phyloP scores from a whole-genome alignment of 2,888 invertebrate species.

The Pachydiplax longipennis region DNA sequence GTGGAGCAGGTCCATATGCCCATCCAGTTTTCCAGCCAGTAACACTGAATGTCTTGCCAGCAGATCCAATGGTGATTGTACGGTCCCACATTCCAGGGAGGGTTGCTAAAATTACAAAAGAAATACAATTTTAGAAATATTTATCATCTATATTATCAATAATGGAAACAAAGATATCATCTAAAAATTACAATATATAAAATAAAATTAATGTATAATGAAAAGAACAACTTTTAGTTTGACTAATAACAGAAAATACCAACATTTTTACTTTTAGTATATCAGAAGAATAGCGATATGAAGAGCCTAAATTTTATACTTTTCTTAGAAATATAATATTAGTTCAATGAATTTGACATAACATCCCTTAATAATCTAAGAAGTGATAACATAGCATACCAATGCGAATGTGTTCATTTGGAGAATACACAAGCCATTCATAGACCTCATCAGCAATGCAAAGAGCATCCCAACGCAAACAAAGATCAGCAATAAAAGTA shows the following conservation, averaged over 20 bases:
- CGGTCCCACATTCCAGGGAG: constrained; percentile 98
- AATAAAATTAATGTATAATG: too few species aligned
- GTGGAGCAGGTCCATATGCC: constrained; percentile 87
- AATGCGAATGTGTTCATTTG: constrained; percentile 85
- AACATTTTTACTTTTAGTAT: background rate
- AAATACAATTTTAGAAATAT: background rate
- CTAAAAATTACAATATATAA: too few species aligned
- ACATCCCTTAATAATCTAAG: too few species aligned
- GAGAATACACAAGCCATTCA: constrained; percentile 93
- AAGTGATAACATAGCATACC: constrained; percentile 64
- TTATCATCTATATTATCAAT: too few species aligned
- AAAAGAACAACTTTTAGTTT: too few species aligned
- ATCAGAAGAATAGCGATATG: too few species aligned
- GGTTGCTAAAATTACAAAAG: constrained; percentile 69
- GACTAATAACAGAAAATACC: background rate
- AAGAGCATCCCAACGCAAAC: constrained; percentile 90
- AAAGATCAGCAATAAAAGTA: constrained; percentile 81
- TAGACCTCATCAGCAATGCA: constrained; percentile 98
- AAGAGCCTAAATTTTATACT: too few species aligned
- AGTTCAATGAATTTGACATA: too few species aligned
- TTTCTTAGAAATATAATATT: too few species aligned
- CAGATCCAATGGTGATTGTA: constrained; percentile 95
- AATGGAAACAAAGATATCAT: too few species aligned
- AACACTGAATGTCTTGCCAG: constrained; percentile 97
- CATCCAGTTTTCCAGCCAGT: constrained; percentile 98